These are phyloP conservation scores for Tragelaphus buxtoni DNA, from an alignment of 2,113 vertebrate genomes.

Conservation along the genomic window DNA sequence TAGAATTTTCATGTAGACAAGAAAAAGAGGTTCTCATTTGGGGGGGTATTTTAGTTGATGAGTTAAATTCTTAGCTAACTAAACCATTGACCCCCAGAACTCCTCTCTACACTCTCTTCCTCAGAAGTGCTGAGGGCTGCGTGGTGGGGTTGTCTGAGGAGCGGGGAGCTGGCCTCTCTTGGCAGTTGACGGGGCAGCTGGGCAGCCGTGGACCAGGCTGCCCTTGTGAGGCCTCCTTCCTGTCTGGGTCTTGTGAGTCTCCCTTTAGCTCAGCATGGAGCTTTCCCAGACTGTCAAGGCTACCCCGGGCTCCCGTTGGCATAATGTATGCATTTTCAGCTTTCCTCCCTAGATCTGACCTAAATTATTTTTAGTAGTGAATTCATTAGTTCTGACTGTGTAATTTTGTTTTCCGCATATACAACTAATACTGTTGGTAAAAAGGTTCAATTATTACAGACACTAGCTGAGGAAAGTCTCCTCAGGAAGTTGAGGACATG, in stretches of 20 bases:
- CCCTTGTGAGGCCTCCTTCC: neutral
- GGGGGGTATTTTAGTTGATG: neutral
- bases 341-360: neutral
- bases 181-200: neutral
- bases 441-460: neutral
- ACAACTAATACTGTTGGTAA: neutral
- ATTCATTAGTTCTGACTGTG: neutral
- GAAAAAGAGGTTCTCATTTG: neutral
- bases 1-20: neutral
- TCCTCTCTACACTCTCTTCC: neutral
- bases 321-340: neutral
- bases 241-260: fast-evolving
- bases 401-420: neutral
- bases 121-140: neutral
- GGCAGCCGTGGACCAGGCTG: fast-evolving
- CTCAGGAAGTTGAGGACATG: neutral
- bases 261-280: neutral
- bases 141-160: neutral
- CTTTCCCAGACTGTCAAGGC: fast-evolving
- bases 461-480: neutral
- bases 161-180: neutral
- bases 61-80: neutral
- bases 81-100: neutral
- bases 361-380: neutral
- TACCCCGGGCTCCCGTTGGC: neutral